phyloP scores from a whole-genome alignment of 1,140 invertebrate genomes.

The Phortica variegata region DNA sequence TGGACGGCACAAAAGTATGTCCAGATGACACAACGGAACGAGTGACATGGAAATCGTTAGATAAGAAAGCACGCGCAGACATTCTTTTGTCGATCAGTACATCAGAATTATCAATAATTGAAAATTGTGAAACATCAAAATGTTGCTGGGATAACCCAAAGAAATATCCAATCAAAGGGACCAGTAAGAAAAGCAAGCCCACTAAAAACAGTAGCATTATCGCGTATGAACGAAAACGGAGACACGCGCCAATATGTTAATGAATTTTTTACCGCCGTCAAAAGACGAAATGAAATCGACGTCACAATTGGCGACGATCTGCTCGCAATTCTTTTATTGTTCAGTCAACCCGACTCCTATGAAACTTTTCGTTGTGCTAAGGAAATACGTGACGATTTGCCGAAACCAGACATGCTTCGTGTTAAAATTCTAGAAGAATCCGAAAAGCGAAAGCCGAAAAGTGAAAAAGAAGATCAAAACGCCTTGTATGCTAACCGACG shows the following conservation, averaged over 20 bases:
- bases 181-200: constrained; percentile 28
- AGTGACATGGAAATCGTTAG: constrained; percentile 7
- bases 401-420: too few species aligned
- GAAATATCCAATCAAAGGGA: constrained; percentile 25
- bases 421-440: too few species aligned
- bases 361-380: constrained; percentile 38
- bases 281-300: constrained; percentile 26
- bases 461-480: too few species aligned
- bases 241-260: constrained; percentile 22
- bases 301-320: constrained; percentile 21
- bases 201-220: constrained; percentile 19
- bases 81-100: constrained; percentile 12
- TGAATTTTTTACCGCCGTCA: constrained; percentile 29
- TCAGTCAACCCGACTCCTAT: constrained; percentile 29
- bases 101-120: constrained; percentile 11
- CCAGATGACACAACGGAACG: too few species aligned
- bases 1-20: too few species aligned
- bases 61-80: constrained; percentile 17
- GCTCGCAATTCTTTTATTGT: constrained; percentile 28
- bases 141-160: constrained; percentile 12
- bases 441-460: too few species aligned
- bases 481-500: too few species aligned
- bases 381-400: constrained; percentile 25
- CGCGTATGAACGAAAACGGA: constrained; percentile 16
- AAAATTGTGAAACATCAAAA: constrained; percentile 18